phyloP scores from a whole-genome alignment of 2,888 invertebrate species.

The Nasonovia ribisnigri region DNA sequence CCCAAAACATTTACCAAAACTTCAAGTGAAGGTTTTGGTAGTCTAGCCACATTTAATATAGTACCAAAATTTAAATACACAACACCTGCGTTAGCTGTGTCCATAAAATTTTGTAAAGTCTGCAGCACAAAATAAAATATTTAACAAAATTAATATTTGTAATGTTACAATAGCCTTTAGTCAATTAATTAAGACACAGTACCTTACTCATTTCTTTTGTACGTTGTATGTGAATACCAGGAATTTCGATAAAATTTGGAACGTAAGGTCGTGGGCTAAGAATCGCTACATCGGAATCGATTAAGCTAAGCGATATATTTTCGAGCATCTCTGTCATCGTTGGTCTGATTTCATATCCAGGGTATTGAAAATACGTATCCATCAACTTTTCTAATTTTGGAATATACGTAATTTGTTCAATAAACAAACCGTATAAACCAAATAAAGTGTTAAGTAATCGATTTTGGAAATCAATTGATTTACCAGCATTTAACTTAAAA shows the following conservation, averaged over 20 bases:
- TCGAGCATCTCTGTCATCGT: slow-evolving; percentile 66
- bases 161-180: background rate
- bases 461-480: slow-evolving; percentile 4
- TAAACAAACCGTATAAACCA: slow-evolving; percentile 1
- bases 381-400: slow-evolving; percentile 9
- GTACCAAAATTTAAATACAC: slow-evolving; percentile 70
- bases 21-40: background rate
- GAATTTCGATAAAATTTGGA: slow-evolving; percentile 69
- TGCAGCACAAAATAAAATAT: slow-evolving; percentile 62
- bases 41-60: slow-evolving; percentile 68
- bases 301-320: slow-evolving; percentile 67
- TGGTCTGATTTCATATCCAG: slow-evolving; percentile 65
- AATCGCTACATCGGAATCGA: slow-evolving; percentile 69
- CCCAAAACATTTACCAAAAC: slow-evolving; percentile 42
- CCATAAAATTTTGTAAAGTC: slow-evolving; percentile 70
- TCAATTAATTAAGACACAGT: background rate
- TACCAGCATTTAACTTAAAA: background rate
- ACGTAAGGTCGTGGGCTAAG: slow-evolving; percentile 67
- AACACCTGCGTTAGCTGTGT: slow-evolving; percentile 69
- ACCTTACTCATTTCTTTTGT: slow-evolving; percentile 64
- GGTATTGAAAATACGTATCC: slow-evolving; percentile 52
- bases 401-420: slow-evolving; percentile 26
- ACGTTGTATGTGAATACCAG: slow-evolving; percentile 69
- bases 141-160: background rate
- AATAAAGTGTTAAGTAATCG: slow-evolving; percentile 7